A percentile compares a stretch with the other conserved stretches of the same genome.
phyloP scores from a whole-genome alignment of 2,888 invertebrate species.

The Caenorhabditis sp. region DNA sequence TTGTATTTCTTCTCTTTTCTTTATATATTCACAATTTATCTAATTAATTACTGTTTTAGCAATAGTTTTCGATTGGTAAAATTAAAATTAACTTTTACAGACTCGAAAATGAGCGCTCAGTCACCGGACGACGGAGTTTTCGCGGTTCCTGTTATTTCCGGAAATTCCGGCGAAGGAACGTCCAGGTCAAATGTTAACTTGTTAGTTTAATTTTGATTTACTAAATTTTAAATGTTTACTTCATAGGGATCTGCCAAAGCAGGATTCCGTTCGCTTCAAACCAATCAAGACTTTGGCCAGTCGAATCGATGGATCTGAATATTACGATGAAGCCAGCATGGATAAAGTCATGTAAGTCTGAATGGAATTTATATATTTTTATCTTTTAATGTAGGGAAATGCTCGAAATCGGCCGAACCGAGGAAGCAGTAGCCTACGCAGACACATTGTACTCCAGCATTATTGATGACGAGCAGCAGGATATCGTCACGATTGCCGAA shows the following conservation, averaged over 20 bases:
- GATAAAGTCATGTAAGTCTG: conserved; percentile 45
- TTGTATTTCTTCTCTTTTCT: not conserved
- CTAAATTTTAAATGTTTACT: not conserved
- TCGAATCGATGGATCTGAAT: conserved; percentile 54
- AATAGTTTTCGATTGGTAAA: too few relatives aligned
- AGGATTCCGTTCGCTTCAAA: conserved; percentile 43
- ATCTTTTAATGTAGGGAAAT: conserved; percentile 30
- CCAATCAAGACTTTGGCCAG: conserved; percentile 45
- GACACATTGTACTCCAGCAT: conserved; percentile 56
- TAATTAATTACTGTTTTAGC: too few relatives aligned
- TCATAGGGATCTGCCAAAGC: conserved; percentile 53
- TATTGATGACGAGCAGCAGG: conserved; percentile 43
- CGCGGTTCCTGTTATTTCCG: not conserved
- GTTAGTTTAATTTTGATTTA: not conserved
- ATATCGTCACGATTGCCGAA: conserved; percentile 57
- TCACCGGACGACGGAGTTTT: not conserved
- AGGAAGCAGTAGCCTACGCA: conserved; percentile 55
- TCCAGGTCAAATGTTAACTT: not conserved
- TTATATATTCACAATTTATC: not conserved
- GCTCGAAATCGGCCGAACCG: conserved; percentile 60
- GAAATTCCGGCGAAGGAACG: not conserved
- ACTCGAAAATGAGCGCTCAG: not conserved
- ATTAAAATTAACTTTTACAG: too few relatives aligned
- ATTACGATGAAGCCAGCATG: conserved; percentile 47
- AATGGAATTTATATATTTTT: not conserved